Conservation (phyloP, 2,797 vertebrate species). For the Peromyscus melanophrys region DNA sequence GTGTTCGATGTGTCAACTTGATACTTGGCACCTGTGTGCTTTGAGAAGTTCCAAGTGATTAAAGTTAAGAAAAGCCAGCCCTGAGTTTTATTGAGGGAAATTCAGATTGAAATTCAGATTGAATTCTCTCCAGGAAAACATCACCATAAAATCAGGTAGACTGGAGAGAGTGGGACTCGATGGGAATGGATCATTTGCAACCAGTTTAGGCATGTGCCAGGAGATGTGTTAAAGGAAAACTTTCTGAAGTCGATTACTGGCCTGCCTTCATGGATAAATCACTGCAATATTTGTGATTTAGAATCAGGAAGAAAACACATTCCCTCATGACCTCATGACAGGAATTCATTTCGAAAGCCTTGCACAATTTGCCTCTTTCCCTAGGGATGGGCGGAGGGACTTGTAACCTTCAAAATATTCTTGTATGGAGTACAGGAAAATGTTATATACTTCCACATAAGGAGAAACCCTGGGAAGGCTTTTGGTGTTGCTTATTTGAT, state of each 20-base stretch:
- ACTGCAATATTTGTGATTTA: conserved; percentile 69
- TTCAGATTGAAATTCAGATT: conserved; percentile 62
- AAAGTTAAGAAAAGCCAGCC: conserved; percentile 50
- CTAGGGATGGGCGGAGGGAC: conserved; percentile 74
- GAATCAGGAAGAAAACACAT: conserved; percentile 70
- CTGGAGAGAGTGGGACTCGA: neutral
- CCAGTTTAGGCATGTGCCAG: conserved; percentile 7
- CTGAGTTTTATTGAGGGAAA: conserved; percentile 60
- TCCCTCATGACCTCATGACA: conserved; percentile 77
- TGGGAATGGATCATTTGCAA: conserved; percentile 49
- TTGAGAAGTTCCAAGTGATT: conserved; percentile 65
- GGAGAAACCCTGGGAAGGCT: neutral
- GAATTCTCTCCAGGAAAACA: conserved; percentile 67
- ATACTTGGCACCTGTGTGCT: conserved; percentile 49
- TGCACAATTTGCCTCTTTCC: conserved; percentile 35
- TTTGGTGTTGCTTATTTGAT: neutral
- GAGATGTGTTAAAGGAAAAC: conserved; percentile 59
- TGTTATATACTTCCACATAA: conserved; percentile 48
- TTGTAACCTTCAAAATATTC: conserved; percentile 79
- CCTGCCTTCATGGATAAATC: conserved; percentile 68
- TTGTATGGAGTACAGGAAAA: conserved; percentile 61
- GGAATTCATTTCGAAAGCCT: conserved; percentile 74
- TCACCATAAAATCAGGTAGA: conserved; percentile 72
- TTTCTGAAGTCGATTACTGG: conserved; percentile 61
- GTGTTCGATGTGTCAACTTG: conserved; percentile 38